phyloP scores from a whole-genome alignment of 2,888 invertebrate species.

The Frankliniella fusca region DNA sequence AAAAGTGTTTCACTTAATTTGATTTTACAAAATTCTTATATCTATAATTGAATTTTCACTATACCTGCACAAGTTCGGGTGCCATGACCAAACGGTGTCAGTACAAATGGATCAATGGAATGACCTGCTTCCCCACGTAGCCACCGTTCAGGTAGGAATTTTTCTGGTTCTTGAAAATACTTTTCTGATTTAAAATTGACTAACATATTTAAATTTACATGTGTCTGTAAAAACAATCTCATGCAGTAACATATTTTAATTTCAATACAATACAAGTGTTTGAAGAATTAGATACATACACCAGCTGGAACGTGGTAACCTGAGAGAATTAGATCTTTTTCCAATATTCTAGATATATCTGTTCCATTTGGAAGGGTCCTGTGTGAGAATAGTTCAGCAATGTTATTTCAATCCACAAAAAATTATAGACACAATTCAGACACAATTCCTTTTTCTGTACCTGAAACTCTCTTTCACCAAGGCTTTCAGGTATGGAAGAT shows the following conservation, averaged over 20 bases:
- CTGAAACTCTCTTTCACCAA: slow-evolving; percentile 50
- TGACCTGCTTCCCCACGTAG: slow-evolving; percentile 39
- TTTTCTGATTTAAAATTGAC: slow-evolving; percentile 43
- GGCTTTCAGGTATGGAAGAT: slow-evolving; percentile 47
- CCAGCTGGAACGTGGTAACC: slow-evolving; percentile 47
- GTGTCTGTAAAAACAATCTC: slow-evolving; percentile 39
- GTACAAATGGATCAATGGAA: slow-evolving; percentile 49
- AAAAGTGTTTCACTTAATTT: slow-evolving; percentile 26
- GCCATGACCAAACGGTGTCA: slow-evolving; percentile 53
- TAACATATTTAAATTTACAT: slow-evolving; percentile 40
- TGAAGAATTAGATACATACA: slow-evolving; percentile 40
- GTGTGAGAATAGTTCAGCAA: slow-evolving; percentile 31
- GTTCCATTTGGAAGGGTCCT: slow-evolving; percentile 46
- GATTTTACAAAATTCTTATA: not conserved
- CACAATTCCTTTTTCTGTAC: slow-evolving; percentile 36
- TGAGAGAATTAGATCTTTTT: slow-evolving; percentile 45
- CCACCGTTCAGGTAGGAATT: slow-evolving; percentile 45
- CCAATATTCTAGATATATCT: slow-evolving; percentile 44
- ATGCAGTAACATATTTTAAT: not conserved
- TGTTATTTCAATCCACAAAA: too few relatives aligned
- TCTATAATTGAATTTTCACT: not conserved
- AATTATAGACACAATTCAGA: too few relatives aligned
- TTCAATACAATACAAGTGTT: not conserved
- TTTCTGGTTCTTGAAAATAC: slow-evolving; percentile 42
- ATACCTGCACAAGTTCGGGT: slow-evolving; percentile 54